phyloP scores from a whole-genome alignment of 2,888 invertebrate species.

The Hyposoter didymator region DNA sequence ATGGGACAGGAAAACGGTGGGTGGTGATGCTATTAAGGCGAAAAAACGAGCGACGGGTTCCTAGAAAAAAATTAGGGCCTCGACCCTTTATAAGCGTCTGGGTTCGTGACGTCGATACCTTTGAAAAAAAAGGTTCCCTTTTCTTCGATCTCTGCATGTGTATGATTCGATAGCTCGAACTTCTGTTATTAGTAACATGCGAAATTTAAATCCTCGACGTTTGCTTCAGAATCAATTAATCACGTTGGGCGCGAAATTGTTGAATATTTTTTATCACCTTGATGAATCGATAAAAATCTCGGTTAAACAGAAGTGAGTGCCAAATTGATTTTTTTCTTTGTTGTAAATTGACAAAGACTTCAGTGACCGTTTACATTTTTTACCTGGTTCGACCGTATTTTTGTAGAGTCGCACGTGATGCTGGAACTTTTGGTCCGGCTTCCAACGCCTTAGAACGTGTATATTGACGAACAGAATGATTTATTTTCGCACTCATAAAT shows the following conservation, averaged over 20 bases:
- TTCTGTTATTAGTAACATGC: not conserved
- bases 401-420: not conserved
- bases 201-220: not conserved
- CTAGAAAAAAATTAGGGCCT: constrained; percentile 43
- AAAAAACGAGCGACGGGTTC: not conserved
- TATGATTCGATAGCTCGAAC: not conserved
- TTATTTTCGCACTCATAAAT: no score
- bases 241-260: constrained; percentile 19
- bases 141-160: not conserved
- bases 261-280: constrained; percentile 30
- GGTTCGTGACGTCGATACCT: constrained; percentile 48
- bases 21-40: constrained; percentile 37
- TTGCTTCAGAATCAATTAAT: not conserved
- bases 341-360: constrained; percentile 8
- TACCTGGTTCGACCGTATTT: constrained; percentile 26
- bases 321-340: not conserved
- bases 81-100: constrained; percentile 17
- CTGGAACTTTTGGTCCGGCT: constrained; percentile 26
- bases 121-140: not conserved
- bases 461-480: no score
- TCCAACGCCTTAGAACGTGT: constrained; percentile 3
- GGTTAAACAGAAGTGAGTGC: not conserved
- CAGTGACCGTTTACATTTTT: constrained; percentile 36
- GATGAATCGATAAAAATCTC: not conserved
- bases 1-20: not conserved